Conservation (phyloP, 2,113 vertebrate genomes). For the Mus pahari region DNA sequence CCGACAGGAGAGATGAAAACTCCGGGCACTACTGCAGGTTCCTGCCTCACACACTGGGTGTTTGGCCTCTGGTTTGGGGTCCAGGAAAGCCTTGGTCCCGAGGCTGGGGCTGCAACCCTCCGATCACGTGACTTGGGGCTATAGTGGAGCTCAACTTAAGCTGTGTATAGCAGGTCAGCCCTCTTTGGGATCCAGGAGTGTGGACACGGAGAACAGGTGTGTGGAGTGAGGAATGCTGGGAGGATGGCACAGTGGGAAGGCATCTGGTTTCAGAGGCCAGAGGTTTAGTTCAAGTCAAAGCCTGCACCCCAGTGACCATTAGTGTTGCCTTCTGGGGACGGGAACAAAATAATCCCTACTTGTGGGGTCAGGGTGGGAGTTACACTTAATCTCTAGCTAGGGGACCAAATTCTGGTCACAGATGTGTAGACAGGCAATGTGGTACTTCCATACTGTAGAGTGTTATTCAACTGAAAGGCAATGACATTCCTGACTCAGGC, state of each 20-base stretch:
- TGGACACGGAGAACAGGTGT: not conserved
- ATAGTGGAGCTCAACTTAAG: not conserved
- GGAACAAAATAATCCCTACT: not conserved
- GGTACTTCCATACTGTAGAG: not conserved
- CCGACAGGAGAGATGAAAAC: not conserved
- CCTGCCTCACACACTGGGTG: not conserved
- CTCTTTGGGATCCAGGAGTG: not conserved
- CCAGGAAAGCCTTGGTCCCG: not conserved
- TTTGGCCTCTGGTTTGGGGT: not conserved
- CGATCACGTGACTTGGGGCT: not conserved
- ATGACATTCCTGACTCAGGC: not conserved
- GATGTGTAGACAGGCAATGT: not conserved
- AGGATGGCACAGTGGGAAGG: not conserved
- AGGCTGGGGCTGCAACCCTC: not conserved
- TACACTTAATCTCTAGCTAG: not conserved
- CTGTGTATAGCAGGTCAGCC: accelerated
- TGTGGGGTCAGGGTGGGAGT: not conserved
- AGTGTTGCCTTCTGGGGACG: not conserved
- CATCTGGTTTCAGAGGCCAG: not conserved
- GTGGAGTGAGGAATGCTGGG: not conserved
- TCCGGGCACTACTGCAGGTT: not conserved
- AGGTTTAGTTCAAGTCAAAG: not conserved
- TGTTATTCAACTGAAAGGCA: not conserved
- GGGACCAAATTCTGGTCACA: not conserved
- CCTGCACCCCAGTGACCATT: not conserved